Evolutionary conservation across 2,113 vertebrate genomes (phyloP), one percentile per base, ranked within the genome.

Genomic region (Gallinago paraguaiae): DNA sequence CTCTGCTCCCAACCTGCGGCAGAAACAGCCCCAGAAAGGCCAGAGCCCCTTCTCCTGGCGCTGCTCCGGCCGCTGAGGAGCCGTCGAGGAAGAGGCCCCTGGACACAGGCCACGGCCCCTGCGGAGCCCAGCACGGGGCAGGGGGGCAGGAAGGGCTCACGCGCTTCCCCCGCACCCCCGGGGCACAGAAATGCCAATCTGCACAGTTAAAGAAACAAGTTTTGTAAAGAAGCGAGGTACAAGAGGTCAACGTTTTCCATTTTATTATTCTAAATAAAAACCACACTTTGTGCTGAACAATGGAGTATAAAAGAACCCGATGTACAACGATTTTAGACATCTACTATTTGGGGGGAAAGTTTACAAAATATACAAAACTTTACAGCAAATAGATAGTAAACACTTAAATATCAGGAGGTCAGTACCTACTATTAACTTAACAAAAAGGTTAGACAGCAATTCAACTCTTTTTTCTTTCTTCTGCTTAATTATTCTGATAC

Each of bases 221-320:
- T 63, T 28, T 4, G 23, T 7, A 22, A 48, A 90, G 39, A 4
- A 59, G 22, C 22, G 0, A 59, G 33, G 43, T 0, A 11, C 79
- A 4, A 33, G 91, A 33, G 20, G 33, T 51, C 63, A 19, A n/a
- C 31, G 3, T 97, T 97, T 97, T 97, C 88, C 86, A 28, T 98
- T 98, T 97, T 98, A 98, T 98, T 98, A 98, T 98, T 98, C 98
- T 98, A 98, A 98, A 98, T 98, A 98, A 98, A 98, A 98, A 98
- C 68, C 98, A 98, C 98, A 98, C 97, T 98, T 98, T 98, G 98
- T 98, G 98, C 97, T 65, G 96, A 97, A 97, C 97, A 96, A 98
- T 98, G 98, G 97, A 98, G 97, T 98, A 98, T 95, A 98, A 98
- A 98, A 98, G 97, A 98, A 98, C 97, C 97, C 95, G 96, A 98